Conservation (phyloP, 1,140 invertebrate species). For the Hormaphis cornu region DNA sequence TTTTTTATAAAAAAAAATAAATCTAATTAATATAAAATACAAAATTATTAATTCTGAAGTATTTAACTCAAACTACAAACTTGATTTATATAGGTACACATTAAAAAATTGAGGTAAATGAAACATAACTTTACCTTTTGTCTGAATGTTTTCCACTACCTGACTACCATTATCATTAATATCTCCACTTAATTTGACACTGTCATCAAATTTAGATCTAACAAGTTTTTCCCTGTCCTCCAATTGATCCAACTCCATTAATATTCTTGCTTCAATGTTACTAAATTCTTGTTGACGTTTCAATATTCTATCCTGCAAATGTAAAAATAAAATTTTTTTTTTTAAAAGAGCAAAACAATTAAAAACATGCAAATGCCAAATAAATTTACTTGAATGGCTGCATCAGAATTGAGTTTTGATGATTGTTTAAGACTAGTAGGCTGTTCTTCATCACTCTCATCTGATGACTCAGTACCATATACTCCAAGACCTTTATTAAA, state of each 20-base stretch:
- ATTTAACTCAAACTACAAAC: slow-evolving; percentile 8
- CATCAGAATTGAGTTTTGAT: background rate
- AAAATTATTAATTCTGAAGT: background rate
- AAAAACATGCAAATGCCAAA: background rate
- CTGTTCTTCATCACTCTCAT: background rate
- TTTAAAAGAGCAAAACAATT: background rate
- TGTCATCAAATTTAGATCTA: slow-evolving; percentile 19
- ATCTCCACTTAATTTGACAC: background rate
- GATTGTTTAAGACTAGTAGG: background rate
- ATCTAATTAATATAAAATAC: background rate
- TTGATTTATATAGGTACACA: slow-evolving; percentile 1
- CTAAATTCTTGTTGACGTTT: slow-evolving; percentile 18
- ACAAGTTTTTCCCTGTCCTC: slow-evolving; percentile 12
- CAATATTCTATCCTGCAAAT: slow-evolving; percentile 10
- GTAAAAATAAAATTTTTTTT: background rate
- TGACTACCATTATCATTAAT: slow-evolving; percentile 24
- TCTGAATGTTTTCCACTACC: slow-evolving; percentile 25
- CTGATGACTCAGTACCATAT: slow-evolving; percentile 7
- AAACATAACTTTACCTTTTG: slow-evolving; percentile 24
- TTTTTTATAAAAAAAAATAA: background rate
- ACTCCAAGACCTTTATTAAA: slow-evolving; percentile 11
- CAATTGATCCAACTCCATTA: slow-evolving; percentile 7
- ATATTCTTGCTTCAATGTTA: slow-evolving; percentile 20
- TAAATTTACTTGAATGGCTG: background rate
- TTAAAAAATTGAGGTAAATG: background rate